phyloP scores from a whole-genome alignment of 2,113 vertebrate genomes.

The Melanocharis versteri region DNA sequence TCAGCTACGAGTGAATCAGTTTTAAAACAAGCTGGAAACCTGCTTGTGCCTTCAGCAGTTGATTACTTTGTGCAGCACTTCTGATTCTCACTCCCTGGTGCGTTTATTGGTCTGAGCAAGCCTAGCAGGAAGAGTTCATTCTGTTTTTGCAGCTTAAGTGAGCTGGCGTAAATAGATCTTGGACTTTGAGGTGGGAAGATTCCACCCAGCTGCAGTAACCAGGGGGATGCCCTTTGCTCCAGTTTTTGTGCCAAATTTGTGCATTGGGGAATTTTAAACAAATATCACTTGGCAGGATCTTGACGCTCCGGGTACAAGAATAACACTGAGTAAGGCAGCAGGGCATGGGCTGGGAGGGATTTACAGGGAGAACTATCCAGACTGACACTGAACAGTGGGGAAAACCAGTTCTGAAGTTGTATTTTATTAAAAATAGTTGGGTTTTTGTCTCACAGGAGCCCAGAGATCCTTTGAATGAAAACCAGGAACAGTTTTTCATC shows the following conservation, averaged over 20 bases:
- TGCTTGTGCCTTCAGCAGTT: not conserved
- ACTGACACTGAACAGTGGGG: not conserved
- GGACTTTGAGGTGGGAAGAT: constrained; percentile 68
- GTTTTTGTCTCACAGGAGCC: not conserved
- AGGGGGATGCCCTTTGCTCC: constrained; percentile 50
- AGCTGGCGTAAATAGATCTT: constrained; percentile 18
- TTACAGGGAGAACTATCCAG: not conserved
- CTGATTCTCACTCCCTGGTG: not conserved
- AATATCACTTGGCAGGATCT: constrained; percentile 22
- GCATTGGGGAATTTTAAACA: constrained; percentile 41
- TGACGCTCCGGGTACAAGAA: not conserved
- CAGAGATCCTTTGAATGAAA: not conserved
- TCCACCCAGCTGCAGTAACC: constrained; percentile 47
- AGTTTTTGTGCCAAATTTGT: constrained; percentile 49
- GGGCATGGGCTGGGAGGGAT: not conserved
- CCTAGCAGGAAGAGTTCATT: constrained; percentile 1
- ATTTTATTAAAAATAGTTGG: not conserved
- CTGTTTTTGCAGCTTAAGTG: constrained; percentile 8
- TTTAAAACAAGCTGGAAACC: constrained; percentile 3
- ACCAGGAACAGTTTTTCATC: not conserved
- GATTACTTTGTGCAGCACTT: not conserved
- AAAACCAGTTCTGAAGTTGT: not conserved
- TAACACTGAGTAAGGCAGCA: not conserved
- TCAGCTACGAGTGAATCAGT: constrained; percentile 36
- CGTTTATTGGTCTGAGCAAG: not conserved